Evolutionary conservation across 2,797 vertebrate species (phyloP), one percentile per base, ranked within the genome.

Genomic region (Silurus lanzhouensis): DNA sequence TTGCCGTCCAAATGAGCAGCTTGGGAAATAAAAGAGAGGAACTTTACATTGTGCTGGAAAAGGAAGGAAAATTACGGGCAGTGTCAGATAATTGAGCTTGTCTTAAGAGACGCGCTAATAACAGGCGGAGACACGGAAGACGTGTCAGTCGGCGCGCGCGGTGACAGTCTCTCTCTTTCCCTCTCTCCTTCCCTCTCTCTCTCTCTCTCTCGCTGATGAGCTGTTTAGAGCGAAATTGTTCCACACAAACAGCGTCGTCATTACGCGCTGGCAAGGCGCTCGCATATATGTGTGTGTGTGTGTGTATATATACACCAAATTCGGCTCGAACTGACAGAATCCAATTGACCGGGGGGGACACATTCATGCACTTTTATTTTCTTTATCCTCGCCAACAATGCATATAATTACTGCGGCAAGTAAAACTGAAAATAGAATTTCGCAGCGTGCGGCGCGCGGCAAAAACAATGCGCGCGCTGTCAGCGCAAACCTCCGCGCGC

Each of bases 51-150:
- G 95, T 95, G 95, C 94, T 93, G 93, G 93, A 95, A 94, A 95
- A 95, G 95, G 95, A 94, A 95, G 95, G 95, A 94, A 96, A 96
- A 96, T 96, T 95, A 95, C 93, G 93, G 95, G 95, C 95, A 95
- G 95, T 96, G 95, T 95, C 94, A 94, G 95, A 96, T 96, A 96
- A 96, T 96, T 96, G 95, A 95, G 95, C 95, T 96, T 96, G 95
- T 96, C 95, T 95, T 93, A 91, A 94, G 93, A 96, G 95, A 96
- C 95, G 94, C 92, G 95, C 94, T 96, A 96, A 96, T 96, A 96
- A 96, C 95, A 96, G 95, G 93, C 94, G 70, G 91, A 93, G 95
- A 95, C 93, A 93, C 94, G 93, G 93, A 95, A 94, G 95, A 94
- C 92, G 93, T 96, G 95, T 96, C 95, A 96, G 93, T 96, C 95